Conservation (phyloP, 2,113 vertebrate genomes). For the Ochotona curzoniae region DNA sequence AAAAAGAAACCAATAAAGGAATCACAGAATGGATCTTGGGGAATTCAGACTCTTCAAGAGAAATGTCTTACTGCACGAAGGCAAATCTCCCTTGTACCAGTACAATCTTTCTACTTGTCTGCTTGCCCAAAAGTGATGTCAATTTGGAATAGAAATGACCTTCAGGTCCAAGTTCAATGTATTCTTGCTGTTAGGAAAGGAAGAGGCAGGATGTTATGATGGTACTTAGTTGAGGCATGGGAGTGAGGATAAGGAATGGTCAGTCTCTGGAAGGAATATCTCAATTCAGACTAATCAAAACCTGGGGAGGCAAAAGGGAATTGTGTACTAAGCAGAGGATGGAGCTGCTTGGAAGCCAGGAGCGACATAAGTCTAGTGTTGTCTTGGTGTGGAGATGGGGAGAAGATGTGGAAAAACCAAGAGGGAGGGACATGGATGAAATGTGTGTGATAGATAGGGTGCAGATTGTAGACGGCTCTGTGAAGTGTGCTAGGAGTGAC, state of each 20-base stretch:
- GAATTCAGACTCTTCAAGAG: neutral
- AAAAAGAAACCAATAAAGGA: neutral
- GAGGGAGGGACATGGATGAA: neutral
- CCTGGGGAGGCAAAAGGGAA: neutral
- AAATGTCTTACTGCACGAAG: neutral
- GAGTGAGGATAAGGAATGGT: neutral
- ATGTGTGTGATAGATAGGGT: neutral
- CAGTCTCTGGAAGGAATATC: neutral
- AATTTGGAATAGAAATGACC: neutral
- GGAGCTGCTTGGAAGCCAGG: neutral
- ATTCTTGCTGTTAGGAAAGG: neutral
- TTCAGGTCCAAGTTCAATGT: neutral
- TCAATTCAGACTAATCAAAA: neutral
- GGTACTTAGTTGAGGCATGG: neutral
- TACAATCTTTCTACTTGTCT: neutral
- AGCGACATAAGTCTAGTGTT: neutral
- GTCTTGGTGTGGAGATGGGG: neutral
- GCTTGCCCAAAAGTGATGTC: neutral
- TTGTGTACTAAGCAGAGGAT: neutral
- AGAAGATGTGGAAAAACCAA: neutral
- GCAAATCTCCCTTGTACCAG: neutral
- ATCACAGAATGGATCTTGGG: neutral
- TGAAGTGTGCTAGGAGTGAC: neutral
- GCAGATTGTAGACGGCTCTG: neutral
- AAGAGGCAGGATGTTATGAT: neutral